Evolutionary conservation across 35 echinoderm and acorn worm genomes (phyloP).

Genomic region (Holothuria glaberrima): DNA sequence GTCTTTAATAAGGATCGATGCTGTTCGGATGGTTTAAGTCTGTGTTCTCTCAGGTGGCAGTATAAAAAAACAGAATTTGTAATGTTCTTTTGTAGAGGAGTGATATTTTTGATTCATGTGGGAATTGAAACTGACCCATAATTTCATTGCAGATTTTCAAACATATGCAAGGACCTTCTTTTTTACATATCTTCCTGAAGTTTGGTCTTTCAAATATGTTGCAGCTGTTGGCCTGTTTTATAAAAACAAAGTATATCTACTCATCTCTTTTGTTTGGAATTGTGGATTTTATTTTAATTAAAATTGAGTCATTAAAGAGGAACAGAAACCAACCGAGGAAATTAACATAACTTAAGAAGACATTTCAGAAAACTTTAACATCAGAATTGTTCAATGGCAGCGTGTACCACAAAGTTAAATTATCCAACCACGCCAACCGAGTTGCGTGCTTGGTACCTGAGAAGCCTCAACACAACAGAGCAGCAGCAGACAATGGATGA

Average conservation of each 20-base stretch:
- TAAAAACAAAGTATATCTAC: neutral
- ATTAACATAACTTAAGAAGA: neutral
- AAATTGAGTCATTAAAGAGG: neutral
- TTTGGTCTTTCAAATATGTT: neutral
- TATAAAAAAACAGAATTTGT: too few relatives aligned
- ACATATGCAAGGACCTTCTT: too few relatives aligned
- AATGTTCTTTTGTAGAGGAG: too few relatives aligned
- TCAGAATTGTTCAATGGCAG: neutral
- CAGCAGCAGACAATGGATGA: constrained; percentile 84
- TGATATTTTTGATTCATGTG: too few relatives aligned
- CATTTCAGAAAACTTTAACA: neutral
- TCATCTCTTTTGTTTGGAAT: neutral
- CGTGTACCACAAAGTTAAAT: constrained; percentile 28
- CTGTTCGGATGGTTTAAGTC: too few relatives aligned
- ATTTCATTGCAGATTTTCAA: too few relatives aligned
- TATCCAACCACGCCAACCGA: constrained; percentile 64
- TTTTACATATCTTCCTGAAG: too few relatives aligned
- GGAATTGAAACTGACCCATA: too few relatives aligned
- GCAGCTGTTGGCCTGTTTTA: neutral
- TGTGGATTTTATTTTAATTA: neutral
- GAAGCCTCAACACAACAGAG: constrained; percentile 29
- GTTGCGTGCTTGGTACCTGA: constrained; percentile 36
- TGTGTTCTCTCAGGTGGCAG: too few relatives aligned
- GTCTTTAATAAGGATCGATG: too few relatives aligned
- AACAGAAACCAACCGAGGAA: neutral